Evolutionary conservation across 2,113 vertebrate genomes (phyloP), one percentile per base, ranked within the genome.

Genomic region (Galemys pyrenaicus): DNA sequence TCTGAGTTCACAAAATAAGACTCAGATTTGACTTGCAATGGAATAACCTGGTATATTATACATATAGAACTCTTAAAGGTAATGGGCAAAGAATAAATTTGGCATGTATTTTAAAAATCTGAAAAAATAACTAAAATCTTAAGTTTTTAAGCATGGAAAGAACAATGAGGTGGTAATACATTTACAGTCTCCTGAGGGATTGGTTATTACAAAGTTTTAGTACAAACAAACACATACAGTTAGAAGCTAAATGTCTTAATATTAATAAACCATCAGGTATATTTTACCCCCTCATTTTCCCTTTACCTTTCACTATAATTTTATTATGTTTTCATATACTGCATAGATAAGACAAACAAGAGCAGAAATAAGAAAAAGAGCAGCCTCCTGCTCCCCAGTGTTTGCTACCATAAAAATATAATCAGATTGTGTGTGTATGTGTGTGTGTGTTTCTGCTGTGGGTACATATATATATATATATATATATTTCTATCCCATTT

Each of bases 281-380:
- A 2, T 62, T 54, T 39, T 28, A 4, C 13, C 20, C 11, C 16
- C 35, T 26, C 35, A 70, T 64, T 88, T 79, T 64, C 70, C 11
- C 46, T 80, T 73, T 68, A 44, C 77, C 7, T 80, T 94, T 39
- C 5, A 71, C 56, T 37, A 8, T 24, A n/a, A 28, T 88, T 94
- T 83, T 49, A 65, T 62, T 75, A 84, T 90, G 75, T 91, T 79
- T 87, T 51, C 79, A 28, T 54, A 24, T 73, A 2, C 19, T 44
- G 89, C 30, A 8, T 75, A 6, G 22, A 65, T 17, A 22, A 28
- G 10, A 78, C 6, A 89, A 67, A 30, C 84, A 15, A 49, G 79
- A 24, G 54, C 44, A 92, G 64, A 92, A 75, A 88, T 84, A 92
- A 92, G 32, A 49, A 67, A 77, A 89, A 5, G 4, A 75, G 74